A percentile compares a stretch with the other conserved stretches of the same genome.
These are phyloP conservation scores for Zoanthus gigantus DNA, from an alignment of 92 coral and sea anemone genomes.

Conservation along the genomic window DNA sequence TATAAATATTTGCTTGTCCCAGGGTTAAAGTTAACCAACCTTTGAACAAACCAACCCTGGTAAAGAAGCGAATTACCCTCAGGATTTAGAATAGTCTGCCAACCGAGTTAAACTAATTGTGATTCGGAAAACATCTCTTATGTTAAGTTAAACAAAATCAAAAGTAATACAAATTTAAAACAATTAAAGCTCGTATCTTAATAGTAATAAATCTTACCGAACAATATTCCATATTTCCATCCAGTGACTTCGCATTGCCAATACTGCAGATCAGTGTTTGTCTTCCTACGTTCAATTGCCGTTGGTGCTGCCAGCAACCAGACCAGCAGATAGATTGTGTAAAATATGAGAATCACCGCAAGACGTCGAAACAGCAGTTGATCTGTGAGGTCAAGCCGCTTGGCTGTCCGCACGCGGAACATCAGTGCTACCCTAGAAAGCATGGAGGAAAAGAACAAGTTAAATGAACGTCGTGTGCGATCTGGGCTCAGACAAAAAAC, in stretches of 20 bases:
- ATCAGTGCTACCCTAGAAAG: slow-evolving; percentile 72
- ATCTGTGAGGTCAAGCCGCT: slow-evolving; percentile 88
- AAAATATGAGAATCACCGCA: slow-evolving; percentile 55
- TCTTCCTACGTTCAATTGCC: slow-evolving; percentile 33
- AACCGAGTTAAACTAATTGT: too few species aligned
- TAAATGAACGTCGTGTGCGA: too few species aligned
- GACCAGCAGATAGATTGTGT: slow-evolving; percentile 73
- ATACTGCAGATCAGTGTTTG: slow-evolving; percentile 61
- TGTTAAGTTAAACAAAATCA: too few species aligned
- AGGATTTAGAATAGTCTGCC: too few species aligned
- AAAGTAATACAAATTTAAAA: too few species aligned
- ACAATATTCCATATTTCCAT: slow-evolving; percentile 36
- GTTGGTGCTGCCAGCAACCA: slow-evolving; percentile 90
- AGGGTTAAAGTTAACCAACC: too few species aligned
- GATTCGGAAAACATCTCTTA: too few species aligned
- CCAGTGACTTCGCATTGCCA: slow-evolving; percentile 61
- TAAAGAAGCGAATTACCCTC: too few species aligned
- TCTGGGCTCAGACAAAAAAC: not conserved
- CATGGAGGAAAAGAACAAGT: not conserved
- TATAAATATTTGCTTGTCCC: too few species aligned
- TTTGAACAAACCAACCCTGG: too few species aligned
- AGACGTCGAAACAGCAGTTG: slow-evolving; percentile 75
- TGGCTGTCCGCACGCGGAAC: slow-evolving; percentile 89
- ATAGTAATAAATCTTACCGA: slow-evolving; percentile 27
- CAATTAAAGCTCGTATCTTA: not conserved